Percentiles rank a stretch among this genome's conserved stretches.
Conservation (phyloP, 2,888 invertebrate species). For the Amphipyra tragopoginis region DNA sequence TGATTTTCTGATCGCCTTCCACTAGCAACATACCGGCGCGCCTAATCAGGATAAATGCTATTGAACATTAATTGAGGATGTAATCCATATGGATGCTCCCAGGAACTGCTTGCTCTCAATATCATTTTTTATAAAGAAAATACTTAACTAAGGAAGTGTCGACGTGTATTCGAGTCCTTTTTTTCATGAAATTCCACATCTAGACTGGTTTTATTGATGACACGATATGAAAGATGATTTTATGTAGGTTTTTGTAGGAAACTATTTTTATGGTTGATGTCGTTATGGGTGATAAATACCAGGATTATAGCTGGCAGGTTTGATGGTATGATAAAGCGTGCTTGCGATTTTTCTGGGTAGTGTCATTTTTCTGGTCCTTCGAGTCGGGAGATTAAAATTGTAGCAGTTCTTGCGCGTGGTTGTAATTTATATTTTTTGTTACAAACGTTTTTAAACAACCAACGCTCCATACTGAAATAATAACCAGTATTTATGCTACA, state of each 20-base stretch:
- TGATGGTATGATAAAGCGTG: conserved; percentile 33
- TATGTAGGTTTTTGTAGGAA: conserved; percentile 43
- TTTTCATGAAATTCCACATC: conserved; percentile 43
- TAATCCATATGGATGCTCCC: conserved; percentile 65
- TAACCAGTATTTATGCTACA: too few relatives aligned
- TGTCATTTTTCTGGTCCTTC: conserved; percentile 16
- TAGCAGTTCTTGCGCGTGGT: conserved; percentile 24
- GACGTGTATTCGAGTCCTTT: conserved; percentile 40
- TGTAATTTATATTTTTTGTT: conserved; percentile 9
- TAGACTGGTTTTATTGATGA: conserved; percentile 45
- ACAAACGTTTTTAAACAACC: background rate
- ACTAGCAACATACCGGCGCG: conserved; percentile 40
- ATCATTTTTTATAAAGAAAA: conserved; percentile 52
- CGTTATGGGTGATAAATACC: conserved; percentile 56
- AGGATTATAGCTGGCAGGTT: conserved; percentile 27
- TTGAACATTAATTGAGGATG: conserved; percentile 72
- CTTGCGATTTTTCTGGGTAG: conserved; percentile 50
- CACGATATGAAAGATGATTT: conserved; percentile 47
- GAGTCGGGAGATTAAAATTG: conserved; percentile 46
- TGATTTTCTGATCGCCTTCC: conserved; percentile 14
- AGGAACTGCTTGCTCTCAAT: conserved; percentile 56
- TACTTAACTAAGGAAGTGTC: conserved; percentile 51
- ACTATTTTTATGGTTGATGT: conserved; percentile 43
- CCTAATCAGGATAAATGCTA: conserved; percentile 70
- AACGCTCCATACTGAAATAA: too few relatives aligned